Conservation (phyloP, 2,888 invertebrate species). For the Drosophila pseudotakahashii region DNA sequence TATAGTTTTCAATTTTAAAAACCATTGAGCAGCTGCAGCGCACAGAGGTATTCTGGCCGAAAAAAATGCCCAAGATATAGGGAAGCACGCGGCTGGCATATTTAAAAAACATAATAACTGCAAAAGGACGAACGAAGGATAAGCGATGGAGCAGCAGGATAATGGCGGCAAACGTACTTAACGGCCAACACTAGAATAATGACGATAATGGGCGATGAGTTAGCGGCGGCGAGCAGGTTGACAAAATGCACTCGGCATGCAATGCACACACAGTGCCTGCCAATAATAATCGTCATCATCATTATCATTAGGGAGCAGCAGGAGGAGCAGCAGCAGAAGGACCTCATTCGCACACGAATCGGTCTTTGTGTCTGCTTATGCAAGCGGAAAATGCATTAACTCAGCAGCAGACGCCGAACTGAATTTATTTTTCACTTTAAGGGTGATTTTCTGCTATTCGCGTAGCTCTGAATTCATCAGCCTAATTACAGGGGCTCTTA, state of each 20-base stretch:
- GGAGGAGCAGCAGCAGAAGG: constrained; percentile 5
- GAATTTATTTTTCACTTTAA: constrained; percentile 28
- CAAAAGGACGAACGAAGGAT: constrained; percentile 18
- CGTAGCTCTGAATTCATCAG: constrained; percentile 21
- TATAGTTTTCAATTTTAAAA: constrained; percentile 82
- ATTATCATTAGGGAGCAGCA: constrained; percentile 14
- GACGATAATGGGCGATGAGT: constrained; percentile 73
- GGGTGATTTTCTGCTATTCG: neutral
- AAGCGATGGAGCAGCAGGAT: constrained; percentile 32
- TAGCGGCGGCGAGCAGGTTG: constrained; percentile 55
- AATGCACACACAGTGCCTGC: constrained; percentile 51
- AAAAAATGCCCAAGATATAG: constrained; percentile 20
- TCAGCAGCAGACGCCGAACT: constrained; percentile 26
- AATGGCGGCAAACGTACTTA: constrained; percentile 73
- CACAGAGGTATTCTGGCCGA: constrained; percentile 20
- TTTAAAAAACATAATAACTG: constrained; percentile 61
- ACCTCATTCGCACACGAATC: constrained; percentile 23
- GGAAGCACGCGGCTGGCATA: constrained; percentile 49
- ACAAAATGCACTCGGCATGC: constrained; percentile 67
- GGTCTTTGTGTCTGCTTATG: constrained; percentile 37
- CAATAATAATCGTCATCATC: constrained; percentile 67
- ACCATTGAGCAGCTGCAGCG: constrained; percentile 64
- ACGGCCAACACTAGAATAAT: constrained; percentile 76
- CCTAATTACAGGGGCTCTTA: constrained; percentile 22
- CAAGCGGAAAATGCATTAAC: constrained; percentile 41